These are phyloP conservation scores for Nannoperca obscura DNA, from an alignment of 2,797 vertebrate species.

Conservation along the genomic window DNA sequence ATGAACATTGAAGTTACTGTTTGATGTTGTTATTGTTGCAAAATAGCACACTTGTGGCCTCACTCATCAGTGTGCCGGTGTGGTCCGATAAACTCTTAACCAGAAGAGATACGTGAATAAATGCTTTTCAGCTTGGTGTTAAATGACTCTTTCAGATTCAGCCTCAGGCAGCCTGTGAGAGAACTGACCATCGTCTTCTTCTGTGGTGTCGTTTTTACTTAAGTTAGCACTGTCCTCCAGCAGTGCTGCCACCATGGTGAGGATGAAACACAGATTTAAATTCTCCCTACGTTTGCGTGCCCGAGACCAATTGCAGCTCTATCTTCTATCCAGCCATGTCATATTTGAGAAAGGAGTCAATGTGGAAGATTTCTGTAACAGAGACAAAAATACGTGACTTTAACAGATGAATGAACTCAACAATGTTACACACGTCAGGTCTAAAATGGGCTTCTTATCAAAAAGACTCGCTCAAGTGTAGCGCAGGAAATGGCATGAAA, in stretches of 20 bases:
- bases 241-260: background rate
- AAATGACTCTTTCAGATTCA: constrained; percentile 28
- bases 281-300: background rate
- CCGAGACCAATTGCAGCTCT: background rate
- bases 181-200: constrained; percentile 34
- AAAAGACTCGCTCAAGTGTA: constrained; percentile 59
- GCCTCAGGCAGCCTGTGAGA: constrained; percentile 13
- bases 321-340: constrained; percentile 5
- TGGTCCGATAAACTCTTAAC: constrained; percentile 8
- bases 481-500: constrained; percentile 65
- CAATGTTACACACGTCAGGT: constrained; percentile 26
- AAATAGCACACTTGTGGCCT: background rate
- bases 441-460: constrained; percentile 35
- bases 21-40: background rate
- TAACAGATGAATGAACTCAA: constrained; percentile 16
- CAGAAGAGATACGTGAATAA: constrained; percentile 4
- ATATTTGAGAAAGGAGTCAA: constrained; percentile 18
- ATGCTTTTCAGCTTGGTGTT: constrained; percentile 13
- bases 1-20: background rate
- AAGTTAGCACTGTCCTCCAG: constrained; percentile 23
- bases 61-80: background rate
- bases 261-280: constrained; percentile 4
- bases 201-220: constrained; percentile 28
- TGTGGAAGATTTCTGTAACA: constrained; percentile 2
- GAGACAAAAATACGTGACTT: constrained; percentile 14